Base-by-base conservation (phyloP, 2,113 vertebrate species). In the Haemorhous mexicanus region DNA sequence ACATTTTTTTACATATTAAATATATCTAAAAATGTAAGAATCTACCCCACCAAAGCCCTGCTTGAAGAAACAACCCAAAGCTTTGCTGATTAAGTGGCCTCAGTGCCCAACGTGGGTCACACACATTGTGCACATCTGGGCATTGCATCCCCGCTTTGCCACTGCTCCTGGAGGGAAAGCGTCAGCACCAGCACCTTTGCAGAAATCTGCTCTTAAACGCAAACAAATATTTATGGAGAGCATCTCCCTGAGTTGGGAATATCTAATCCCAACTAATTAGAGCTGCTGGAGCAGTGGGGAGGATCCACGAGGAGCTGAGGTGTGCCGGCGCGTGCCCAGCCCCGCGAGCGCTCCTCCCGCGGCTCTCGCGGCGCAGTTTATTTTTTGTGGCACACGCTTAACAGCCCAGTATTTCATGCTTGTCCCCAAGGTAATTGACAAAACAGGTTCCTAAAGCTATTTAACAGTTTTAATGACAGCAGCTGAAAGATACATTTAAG, bases 401-500 rank as follows among this genome's bases (percentile, higher is more conserved):
- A 46, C 72, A 88, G 76, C 33, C 56, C 41, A 55, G 11, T 39
- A 41, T 75, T 90, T 82, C 64, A 84, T 2, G 52, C 83, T 72
- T 49, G 64, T 90, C 85, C 90, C 92, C 61, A 67, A 94, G 94
- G 79, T 84, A 86, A 64, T 44, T 37, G 82, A 77, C 79, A 86
- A 90, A 96, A 92, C 63, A 68, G 26, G 3, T 61, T 89, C 82
- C 82, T 92, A 81, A 90, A 30, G 49, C 37, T 75, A 37, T 70
- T 93, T 75, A 95, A 86, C 82, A 88, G 41, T 81, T 68, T 75
- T 78, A 94, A 86, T 69, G 86, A 90, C 61, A 75, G 83, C 1
- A 0, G 73, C 56, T 89, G 69, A 92, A 75, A 89, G 92, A 95
- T 26, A 49, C 23, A 23, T 70, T 88, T 14, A 16, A 77, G 82